Percentiles rank a stretch among this genome's conserved stretches.
Conservation (phyloP, 2,113 vertebrate genomes). For the Thamnophis sirtalis region DNA sequence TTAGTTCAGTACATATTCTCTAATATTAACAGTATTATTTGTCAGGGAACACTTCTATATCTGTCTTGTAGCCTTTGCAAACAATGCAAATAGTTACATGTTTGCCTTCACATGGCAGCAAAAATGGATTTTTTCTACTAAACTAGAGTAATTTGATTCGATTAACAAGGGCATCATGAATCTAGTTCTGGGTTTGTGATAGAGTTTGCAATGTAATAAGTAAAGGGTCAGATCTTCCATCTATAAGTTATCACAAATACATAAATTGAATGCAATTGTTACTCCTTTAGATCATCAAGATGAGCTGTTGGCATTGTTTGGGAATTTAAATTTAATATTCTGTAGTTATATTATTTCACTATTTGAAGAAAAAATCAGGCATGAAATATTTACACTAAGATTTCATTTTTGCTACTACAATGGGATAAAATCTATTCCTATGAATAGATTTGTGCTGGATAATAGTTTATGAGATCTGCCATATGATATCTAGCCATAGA, state of each 20-base stretch:
- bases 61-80: not conserved
- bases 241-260: not conserved
- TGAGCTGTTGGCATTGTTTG: not conserved
- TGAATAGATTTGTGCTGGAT: not conserved
- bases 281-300: not conserved
- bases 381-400: slow-evolving; percentile 3
- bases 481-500: not conserved
- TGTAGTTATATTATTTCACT: not conserved
- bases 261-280: not conserved
- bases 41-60: not conserved
- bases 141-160: not conserved
- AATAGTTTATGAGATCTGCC: not conserved
- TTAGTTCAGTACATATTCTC: not conserved
- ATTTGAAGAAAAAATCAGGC: rapidly evolving
- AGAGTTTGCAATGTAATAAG: not conserved
- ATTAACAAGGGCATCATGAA: not conserved
- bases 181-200: not conserved
- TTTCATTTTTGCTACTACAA: not conserved
- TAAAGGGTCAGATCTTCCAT: not conserved
- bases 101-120: not conserved
- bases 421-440: not conserved
- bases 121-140: not conserved
- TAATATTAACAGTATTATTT: not conserved
- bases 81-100: not conserved
- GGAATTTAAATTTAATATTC: not conserved